A percentile compares a stretch with the other conserved stretches of the same genome.
Evolutionary conservation across 1,140 invertebrate genomes (phyloP).

Genomic region (Zaprionus lachaisei): DNA sequence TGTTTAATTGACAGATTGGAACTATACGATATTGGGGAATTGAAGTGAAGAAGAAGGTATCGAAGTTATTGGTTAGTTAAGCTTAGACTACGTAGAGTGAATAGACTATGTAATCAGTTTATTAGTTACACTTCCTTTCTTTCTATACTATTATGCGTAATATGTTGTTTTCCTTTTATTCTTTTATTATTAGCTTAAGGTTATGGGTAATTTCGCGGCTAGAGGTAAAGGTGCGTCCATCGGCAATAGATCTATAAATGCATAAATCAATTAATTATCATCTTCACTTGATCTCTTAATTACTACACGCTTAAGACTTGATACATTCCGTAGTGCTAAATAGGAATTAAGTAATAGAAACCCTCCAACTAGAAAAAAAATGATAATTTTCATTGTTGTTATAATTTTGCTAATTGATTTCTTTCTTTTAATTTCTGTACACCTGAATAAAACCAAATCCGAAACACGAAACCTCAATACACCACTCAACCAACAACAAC

Average conservation of each 20-base stretch:
- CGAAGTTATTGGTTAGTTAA: neutral
- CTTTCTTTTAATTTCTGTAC: constrained; percentile 80
- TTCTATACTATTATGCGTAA: constrained; percentile 54
- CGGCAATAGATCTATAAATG: constrained; percentile 38
- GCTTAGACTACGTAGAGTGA: neutral
- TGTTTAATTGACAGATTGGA: constrained; percentile 29
- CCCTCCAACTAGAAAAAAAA: constrained; percentile 14
- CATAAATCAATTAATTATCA: neutral
- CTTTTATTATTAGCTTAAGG: constrained; percentile 78
- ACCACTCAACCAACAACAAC: constrained; percentile 25
- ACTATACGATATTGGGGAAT: constrained; percentile 58
- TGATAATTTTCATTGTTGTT: constrained; percentile 43
- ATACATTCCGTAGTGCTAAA: constrained; percentile 20
- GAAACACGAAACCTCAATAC: constrained; percentile 1
- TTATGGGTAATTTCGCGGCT: constrained; percentile 78
- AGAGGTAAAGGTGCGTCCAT: constrained; percentile 78
- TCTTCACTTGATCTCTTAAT: constrained; percentile 5
- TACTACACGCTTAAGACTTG: constrained; percentile 33
- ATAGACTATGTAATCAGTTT: neutral
- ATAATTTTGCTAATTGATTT: constrained; percentile 80
- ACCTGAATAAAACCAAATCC: constrained; percentile 44
- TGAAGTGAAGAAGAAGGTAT: constrained; percentile 53
- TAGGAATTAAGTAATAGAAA: constrained; percentile 57
- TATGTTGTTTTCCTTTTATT: constrained; percentile 46
- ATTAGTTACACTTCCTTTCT: constrained; percentile 26